Base-by-base conservation (phyloP, 35 echinoderm and acorn worm genomes). In the Holothuria glaberrima region DNA sequence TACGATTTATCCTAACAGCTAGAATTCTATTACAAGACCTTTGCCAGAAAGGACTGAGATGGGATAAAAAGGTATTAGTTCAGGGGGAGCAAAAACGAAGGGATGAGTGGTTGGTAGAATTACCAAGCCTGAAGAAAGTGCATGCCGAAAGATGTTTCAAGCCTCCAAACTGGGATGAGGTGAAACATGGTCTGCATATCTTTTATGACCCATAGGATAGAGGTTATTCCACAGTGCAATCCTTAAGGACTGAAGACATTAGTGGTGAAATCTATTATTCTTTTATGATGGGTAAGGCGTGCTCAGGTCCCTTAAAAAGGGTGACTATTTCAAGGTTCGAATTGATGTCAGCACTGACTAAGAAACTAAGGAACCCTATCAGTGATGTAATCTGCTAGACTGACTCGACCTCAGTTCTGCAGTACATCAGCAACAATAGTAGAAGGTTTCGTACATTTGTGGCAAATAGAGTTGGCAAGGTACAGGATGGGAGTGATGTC, bases 151-250 rank as follows among this genome's bases (percentile, higher is more conserved):
- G 90, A 86, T 91, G 90, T 60, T 86, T 50, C 27, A 91, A 91
- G 64, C 41, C 59, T 19, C n/a, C 90, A 58, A 46, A 27, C 9
- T 70, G 18, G 19, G 28, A 28, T 12, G 25, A 85, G 0, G 32
- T 17, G 17, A 25, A 12, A 13, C 28, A 41, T 32, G 64, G 44
- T 9, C 50, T 91, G 0, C 76, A 91, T 26, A 60, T 86, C 30
- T 95, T 95, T 30, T 88, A 50, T 9, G 90, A 95, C 73, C 77
- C 90, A 14, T 92, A 72, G 0, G 86, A 88, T 34, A 83, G 45
- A 36, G 94, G 66, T 19, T 94, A 94, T 71, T 89, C 88, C 16
- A 71, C 88, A 2, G 72, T 59, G 9, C 41, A 46, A 4, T 95
- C 92, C 59, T 13, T 92, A 21, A 68, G 77, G 36, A 50, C 75